Base-by-base conservation (phyloP, 2,888 invertebrate genomes). In the Sericinus montela region DNA sequence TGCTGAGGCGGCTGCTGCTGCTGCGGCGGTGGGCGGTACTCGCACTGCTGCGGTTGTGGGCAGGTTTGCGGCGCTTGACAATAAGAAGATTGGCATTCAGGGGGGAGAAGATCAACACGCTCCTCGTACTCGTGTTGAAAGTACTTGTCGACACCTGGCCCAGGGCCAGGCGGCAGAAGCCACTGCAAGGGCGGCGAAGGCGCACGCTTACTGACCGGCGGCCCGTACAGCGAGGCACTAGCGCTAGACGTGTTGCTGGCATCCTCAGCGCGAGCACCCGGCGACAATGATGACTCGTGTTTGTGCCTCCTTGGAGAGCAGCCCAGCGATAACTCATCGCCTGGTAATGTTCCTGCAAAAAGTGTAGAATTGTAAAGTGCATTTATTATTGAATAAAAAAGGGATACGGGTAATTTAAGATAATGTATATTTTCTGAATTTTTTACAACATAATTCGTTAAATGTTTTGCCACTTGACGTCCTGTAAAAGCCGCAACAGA, bases 321-420 rank as follows among this genome's bases (percentile, higher is more conserved):
- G 56, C 89, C 91, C 60, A 95, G 82, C 29, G 94, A 94, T 52
- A 95, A 79, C 75, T 95, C 95, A 78, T 95, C 95, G 65, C 94
- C 93, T 69, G 94, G 93, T 76, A 95, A 89, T 64, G 94, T 92
- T 89, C 95, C 95, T 95, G 90, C 30, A 91, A 91, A 81, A 76
- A 80, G 52, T 30, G 25, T 1, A 14, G 15, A 8, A 14, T 10
- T 2, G 10, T 35, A 15, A 35, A 15, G 19, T 19, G n/a, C n/a
- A n/a, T n/a, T n/a, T n/a, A n/a, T n/a, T n/a, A n/a, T n/a, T n/a
- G n/a, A n/a, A n/a, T n/a, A n/a, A n/a, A n/a, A n/a, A n/a, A n/a
- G n/a, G n/a, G n/a, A n/a, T n/a, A n/a, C n/a, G n/a, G n/a, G n/a
- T n/a, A n/a, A n/a, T n/a, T n/a, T n/a, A n/a, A n/a, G n/a, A n/a